A percentile compares a stretch with the other conserved stretches of the same genome.
phyloP scores from a whole-genome alignment of 2,797 vertebrate species.

The Pipistrellus kuhlii region DNA sequence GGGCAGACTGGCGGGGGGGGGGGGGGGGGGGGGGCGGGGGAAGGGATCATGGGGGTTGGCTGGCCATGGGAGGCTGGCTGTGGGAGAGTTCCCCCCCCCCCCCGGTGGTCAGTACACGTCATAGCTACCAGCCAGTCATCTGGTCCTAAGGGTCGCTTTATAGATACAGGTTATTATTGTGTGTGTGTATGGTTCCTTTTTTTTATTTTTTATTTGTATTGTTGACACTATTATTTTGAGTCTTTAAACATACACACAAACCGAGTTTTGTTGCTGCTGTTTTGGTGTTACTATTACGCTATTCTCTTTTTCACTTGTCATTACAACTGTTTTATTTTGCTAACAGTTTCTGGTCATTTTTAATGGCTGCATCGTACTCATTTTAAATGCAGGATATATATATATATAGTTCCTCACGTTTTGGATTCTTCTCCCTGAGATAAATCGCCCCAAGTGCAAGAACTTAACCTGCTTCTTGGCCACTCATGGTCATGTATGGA shows the following conservation, averaged over 20 bases:
- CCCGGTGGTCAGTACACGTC: too few species aligned
- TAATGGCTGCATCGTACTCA: background rate
- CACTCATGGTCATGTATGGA: background rate
- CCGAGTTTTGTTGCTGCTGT: background rate
- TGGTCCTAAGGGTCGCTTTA: too few species aligned
- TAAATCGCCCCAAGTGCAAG: constrained; percentile 13
- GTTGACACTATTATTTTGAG: background rate
- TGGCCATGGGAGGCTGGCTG: too few species aligned
- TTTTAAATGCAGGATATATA: background rate
- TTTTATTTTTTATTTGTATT: background rate
- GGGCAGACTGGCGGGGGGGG: too few species aligned
- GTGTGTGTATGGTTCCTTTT: too few species aligned
- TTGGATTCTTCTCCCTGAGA: constrained; percentile 23
- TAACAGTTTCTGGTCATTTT: constrained; percentile 38
- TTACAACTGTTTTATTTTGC: background rate
- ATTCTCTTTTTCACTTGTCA: background rate
- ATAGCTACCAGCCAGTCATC: too few species aligned
- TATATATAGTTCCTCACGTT: background rate
- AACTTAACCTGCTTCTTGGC: constrained; percentile 27
- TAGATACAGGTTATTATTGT: background rate
- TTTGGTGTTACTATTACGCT: background rate
- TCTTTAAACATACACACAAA: background rate
- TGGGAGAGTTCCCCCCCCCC: too few species aligned
- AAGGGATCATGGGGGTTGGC: too few species aligned
- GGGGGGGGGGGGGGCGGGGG: too few species aligned